phyloP scores from a whole-genome alignment of 2,888 invertebrate species.

The Scrobipalpa atriplicella region DNA sequence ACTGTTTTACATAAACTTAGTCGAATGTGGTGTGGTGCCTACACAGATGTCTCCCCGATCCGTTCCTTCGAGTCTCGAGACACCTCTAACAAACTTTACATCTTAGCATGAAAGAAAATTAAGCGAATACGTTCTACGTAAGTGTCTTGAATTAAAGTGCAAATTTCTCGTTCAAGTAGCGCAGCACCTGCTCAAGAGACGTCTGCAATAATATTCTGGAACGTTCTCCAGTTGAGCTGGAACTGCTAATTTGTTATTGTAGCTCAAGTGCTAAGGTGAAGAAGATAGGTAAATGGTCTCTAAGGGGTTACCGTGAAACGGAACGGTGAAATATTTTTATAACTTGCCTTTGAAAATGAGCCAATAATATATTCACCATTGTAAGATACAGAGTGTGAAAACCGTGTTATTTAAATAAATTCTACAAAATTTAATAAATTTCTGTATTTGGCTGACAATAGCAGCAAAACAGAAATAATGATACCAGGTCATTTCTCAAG shows the following conservation, averaged over 20 bases:
- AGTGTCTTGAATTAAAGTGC: slow-evolving; percentile 36
- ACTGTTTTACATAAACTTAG: neutral
- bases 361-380: neutral
- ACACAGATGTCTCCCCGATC: neutral
- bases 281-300: slow-evolving; percentile 22
- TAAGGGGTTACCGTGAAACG: slow-evolving; percentile 1
- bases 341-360: neutral
- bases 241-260: slow-evolving; percentile 59
- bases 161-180: slow-evolving; percentile 40
- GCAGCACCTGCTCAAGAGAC: slow-evolving; percentile 51
- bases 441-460: no score
- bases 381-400: no score
- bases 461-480: no score
- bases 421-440: no score
- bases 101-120: slow-evolving; percentile 22
- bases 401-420: no score
- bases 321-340: slow-evolving; percentile 11
- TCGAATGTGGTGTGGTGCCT: neutral
- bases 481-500: no score
- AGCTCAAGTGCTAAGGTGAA: slow-evolving; percentile 26
- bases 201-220: slow-evolving; percentile 61
- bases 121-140: slow-evolving; percentile 8
- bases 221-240: slow-evolving; percentile 38
- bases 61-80: neutral
- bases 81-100: slow-evolving; percentile 11